These are phyloP conservation scores for Myotis davidii DNA, from an alignment of 2,113 vertebrate genomes.

Conservation along the genomic window DNA sequence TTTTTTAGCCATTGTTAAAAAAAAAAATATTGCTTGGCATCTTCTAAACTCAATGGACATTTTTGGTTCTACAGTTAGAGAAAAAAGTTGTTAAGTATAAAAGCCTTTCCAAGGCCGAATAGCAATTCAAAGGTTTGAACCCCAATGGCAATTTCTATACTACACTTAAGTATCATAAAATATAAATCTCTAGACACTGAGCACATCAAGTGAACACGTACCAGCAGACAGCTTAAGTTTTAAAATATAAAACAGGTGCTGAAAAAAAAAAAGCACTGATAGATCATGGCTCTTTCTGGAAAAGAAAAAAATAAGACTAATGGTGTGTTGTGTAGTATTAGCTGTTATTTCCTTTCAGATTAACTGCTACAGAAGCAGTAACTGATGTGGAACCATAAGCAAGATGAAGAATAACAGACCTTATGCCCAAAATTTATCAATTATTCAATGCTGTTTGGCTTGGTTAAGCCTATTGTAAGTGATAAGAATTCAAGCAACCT, in stretches of 20 bases:
- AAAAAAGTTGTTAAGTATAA: conserved; percentile 28
- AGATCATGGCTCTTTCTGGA: neutral
- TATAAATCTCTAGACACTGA: conserved; percentile 26
- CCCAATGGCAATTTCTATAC: conserved; percentile 11
- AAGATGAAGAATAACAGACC: neutral
- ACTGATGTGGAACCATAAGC: neutral
- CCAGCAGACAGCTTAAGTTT: conserved; percentile 4
- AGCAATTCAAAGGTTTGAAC: conserved; percentile 42
- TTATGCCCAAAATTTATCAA: neutral
- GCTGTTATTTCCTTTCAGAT: conserved; percentile 20
- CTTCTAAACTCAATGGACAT: neutral
- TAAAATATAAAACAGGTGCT: conserved; percentile 53
- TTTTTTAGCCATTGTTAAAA: conserved; percentile 36
- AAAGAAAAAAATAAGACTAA: conserved; percentile 2
- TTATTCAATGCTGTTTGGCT: neutral
- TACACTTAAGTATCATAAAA: conserved; percentile 7
- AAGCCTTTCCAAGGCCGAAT: conserved; percentile 36
- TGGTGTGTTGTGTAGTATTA: neutral
- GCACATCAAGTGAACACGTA: conserved; percentile 3
- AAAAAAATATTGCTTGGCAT: conserved; percentile 37
- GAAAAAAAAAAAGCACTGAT: neutral
- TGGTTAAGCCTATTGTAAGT: neutral
- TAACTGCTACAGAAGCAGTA: neutral
- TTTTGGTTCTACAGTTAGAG: conserved; percentile 44
- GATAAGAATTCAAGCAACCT: neutral